Conservation (phyloP, 2,113 vertebrate species). For the Pelecanoides urinatrix region DNA sequence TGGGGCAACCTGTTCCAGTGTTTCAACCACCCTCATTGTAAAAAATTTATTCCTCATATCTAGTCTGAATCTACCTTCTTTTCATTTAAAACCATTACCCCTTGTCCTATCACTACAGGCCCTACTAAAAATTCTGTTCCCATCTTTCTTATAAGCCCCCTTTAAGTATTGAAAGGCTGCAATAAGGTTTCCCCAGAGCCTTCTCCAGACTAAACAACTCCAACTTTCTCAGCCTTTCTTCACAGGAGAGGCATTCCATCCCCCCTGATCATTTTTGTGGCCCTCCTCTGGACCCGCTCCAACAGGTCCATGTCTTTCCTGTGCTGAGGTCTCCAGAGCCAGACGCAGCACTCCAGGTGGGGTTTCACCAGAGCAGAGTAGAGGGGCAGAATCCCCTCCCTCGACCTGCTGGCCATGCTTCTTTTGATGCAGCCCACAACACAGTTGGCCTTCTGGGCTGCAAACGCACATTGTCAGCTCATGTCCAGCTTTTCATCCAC, state of each 20-base stretch:
- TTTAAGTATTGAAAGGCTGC: neutral
- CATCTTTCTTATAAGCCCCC: neutral
- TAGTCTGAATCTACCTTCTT: neutral
- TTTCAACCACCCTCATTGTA: neutral
- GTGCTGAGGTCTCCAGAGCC: too few species aligned
- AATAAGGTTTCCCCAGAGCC: too few species aligned
- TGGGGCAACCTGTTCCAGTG: neutral
- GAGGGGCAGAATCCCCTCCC: neutral
- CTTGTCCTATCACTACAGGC: neutral
- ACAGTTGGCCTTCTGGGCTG: neutral
- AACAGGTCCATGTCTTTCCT: too few species aligned
- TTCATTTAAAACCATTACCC: neutral
- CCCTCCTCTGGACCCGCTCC: too few species aligned
- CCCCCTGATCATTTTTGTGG: too few species aligned
- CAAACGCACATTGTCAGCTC: accelerated
- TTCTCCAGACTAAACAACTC: too few species aligned
- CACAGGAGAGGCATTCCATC: too few species aligned
- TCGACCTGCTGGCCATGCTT: accelerated
- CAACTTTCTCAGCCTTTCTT: too few species aligned
- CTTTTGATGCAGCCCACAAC: neutral
- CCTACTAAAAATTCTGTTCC: too few species aligned
- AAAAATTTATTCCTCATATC: neutral
- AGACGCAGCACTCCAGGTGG: too few species aligned
- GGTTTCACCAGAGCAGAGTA: too few species aligned
- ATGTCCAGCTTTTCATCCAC: neutral